Evolutionary conservation across 2,888 invertebrate genomes (phyloP), one percentile per base, ranked within the genome.

Genomic region (Nematopogon swammerdamellus): DNA sequence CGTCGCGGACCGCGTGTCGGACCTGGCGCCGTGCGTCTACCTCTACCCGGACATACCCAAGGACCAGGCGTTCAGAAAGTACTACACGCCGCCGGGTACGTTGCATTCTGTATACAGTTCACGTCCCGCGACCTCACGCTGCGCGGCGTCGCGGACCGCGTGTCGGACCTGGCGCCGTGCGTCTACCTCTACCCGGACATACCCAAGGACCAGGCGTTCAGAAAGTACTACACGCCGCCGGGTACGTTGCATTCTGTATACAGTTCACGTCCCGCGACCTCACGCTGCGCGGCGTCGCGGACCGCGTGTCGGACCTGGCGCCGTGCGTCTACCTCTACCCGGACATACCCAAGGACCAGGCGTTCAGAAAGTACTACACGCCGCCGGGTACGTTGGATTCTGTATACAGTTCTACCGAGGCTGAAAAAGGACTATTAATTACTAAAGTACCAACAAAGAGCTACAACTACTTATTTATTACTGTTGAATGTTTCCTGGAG

Each of bases 71-170:
- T 97, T 97, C 79, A 85, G 87, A 52, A 94, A 93, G 65, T 96
- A 95, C 68, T 96, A 94, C 61, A 92, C 94, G 2, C 92, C 92
- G 44, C 82, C 83, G 56, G 88, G 88, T 89, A 63, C 66, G 73
- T 57, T 1, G 2, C 10, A 16, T 43, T 16, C 25, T 25, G 25
- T n/a, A n/a, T n/a, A n/a, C n/a, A n/a, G 0, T 97, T 95, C 79
- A 94, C 94, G 0, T 88, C 92, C 5, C 92, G 94, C 61, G 97
- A 97, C 75, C 91, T 97, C 63, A 85, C 89, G 58, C 95, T 97
- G 57, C 85, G 96, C 45, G 89, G 92, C 20, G 79, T 97, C 45
- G 95, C 96, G 0, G 97, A 97, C 75, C 82, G 97, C 17, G 88
- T 97, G 50, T 86, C 90, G 44, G 97, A 97, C 72, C 81, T 97